phyloP scores from a whole-genome alignment of 2,888 invertebrate genomes.

The Apamea anceps region DNA sequence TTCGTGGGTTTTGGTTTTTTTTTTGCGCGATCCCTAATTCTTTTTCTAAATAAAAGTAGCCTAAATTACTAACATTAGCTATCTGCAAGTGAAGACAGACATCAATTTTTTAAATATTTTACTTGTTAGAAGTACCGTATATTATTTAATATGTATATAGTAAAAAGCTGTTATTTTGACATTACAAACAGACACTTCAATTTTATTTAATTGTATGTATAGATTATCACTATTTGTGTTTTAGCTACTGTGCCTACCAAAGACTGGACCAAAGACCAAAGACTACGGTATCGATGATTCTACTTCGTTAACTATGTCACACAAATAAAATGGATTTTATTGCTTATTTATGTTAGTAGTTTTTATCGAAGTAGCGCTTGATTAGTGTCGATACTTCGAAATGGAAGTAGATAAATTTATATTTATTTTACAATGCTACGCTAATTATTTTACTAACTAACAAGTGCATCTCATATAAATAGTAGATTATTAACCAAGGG shows the following conservation, averaged over 20 bases:
- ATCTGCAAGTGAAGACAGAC: no score
- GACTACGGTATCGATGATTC: background rate
- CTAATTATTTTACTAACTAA: background rate
- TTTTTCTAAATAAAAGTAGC: no score
- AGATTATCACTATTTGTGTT: background rate
- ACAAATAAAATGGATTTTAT: conserved; percentile 30
- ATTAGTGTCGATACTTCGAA: background rate
- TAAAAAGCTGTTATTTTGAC: background rate
- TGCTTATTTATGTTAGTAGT: conserved; percentile 5
- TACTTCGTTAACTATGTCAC: conserved; percentile 3
- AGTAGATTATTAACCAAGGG: no score
- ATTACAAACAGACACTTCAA: background rate
- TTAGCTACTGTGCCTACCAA: background rate
- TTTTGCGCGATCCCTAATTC: no score
- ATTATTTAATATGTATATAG: no score
- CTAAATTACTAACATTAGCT: no score
- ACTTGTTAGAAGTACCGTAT: no score
- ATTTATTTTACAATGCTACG: background rate
- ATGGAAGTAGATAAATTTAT: background rate
- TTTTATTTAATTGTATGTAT: background rate
- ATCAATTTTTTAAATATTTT: no score
- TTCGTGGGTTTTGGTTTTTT: no score
- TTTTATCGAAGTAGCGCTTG: conserved; percentile 11
- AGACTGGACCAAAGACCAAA: no score
- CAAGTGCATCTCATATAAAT: background rate